A percentile compares a stretch with the other conserved stretches of the same genome.
Evolutionary conservation across 2,797 vertebrate species (phyloP).

Genomic region (Dicrostonyx torquatus): DNA sequence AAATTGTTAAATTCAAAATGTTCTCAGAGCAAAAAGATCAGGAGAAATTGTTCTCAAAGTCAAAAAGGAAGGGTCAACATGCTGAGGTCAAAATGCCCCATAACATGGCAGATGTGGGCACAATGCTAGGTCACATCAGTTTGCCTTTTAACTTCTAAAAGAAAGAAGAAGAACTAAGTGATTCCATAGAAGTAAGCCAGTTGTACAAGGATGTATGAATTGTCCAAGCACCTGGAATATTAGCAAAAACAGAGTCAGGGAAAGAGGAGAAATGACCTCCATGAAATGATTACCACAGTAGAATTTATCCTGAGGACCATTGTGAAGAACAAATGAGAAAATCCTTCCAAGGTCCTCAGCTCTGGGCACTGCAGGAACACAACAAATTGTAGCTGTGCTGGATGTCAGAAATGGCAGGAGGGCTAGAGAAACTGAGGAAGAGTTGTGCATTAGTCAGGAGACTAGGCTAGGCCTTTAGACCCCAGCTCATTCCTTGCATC

Average conservation of each 20-base stretch:
- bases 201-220: neutral
- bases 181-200: neutral
- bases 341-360: neutral
- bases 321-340: neutral
- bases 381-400: neutral
- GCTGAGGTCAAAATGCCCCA: neutral
- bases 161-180: neutral
- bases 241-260: neutral
- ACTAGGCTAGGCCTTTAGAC: neutral
- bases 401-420: neutral
- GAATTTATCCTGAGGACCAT: neutral
- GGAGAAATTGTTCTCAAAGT: neutral
- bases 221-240: neutral
- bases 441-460: neutral
- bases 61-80: conserved; percentile 15
- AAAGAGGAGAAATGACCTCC: neutral
- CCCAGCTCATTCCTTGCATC: neutral
- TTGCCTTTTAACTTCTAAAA: neutral
- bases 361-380: neutral
- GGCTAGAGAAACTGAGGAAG: neutral
- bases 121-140: neutral
- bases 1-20: conserved; percentile 63
- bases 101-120: neutral
- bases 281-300: neutral
- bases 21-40: conserved; percentile 31